These are phyloP conservation scores for Clanis bilineata DNA, from an alignment of 2,888 invertebrate genomes.

Conservation along the genomic window DNA sequence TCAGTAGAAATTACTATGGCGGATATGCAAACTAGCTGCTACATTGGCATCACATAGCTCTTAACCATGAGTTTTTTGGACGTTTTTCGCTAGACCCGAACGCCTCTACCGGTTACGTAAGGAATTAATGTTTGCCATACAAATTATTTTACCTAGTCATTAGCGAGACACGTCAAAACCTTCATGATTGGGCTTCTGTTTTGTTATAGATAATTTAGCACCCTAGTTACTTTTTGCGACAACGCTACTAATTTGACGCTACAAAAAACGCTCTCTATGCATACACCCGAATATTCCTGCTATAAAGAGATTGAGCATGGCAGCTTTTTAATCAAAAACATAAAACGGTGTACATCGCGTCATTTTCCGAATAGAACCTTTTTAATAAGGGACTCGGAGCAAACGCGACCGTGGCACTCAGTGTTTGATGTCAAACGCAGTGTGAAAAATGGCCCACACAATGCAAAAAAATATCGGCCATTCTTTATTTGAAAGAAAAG, in stretches of 20 bases:
- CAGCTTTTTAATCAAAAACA: slow-evolving; percentile 49
- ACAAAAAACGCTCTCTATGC: neutral
- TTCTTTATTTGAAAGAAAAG: slow-evolving; percentile 1
- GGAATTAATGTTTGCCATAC: no score
- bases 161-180: no score
- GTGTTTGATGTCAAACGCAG: slow-evolving; percentile 49
- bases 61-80: no score
- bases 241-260: neutral
- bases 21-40: no score
- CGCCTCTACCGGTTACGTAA: no score
- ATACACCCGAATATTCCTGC: slow-evolving; percentile 17
- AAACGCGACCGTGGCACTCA: slow-evolving; percentile 21
- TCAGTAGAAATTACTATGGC: no score
- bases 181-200: no score
- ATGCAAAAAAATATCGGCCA: slow-evolving; percentile 11
- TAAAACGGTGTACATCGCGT: slow-evolving; percentile 35
- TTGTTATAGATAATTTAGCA: no score
- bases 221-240: no score
- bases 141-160: no score
- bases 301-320: slow-evolving; percentile 32
- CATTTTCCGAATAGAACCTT: slow-evolving; percentile 35
- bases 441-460: slow-evolving; percentile 3
- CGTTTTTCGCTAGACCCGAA: no score
- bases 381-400: slow-evolving; percentile 32
- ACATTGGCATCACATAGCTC: no score